Evolutionary conservation across 2,113 vertebrate genomes (phyloP).

Genomic region (Hypocryptadius cinnamomeus): DNA sequence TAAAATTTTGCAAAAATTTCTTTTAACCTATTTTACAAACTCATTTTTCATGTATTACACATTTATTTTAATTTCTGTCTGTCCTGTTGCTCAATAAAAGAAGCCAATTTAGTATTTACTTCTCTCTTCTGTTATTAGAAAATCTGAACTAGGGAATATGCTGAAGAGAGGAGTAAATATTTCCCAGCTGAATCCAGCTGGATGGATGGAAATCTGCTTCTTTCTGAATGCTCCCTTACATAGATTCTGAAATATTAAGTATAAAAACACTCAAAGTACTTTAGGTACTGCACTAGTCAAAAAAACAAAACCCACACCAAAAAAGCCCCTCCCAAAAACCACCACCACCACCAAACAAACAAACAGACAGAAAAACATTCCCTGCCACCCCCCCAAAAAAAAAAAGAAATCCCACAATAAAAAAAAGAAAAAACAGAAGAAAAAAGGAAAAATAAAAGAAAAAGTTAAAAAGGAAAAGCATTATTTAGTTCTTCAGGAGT

Average conservation of each 20-base stretch:
- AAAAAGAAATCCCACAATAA: neutral
- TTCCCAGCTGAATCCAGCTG: neutral
- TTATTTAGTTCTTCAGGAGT: neutral
- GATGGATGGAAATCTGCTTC: neutral
- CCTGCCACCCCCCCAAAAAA: accelerated
- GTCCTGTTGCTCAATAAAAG: neutral
- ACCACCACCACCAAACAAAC: neutral
- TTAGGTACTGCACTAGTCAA: neutral
- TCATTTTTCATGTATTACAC: neutral
- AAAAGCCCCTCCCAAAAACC: neutral
- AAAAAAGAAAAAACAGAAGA: neutral
- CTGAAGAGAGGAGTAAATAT: neutral
- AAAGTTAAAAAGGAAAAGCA: neutral
- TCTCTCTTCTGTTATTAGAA: neutral
- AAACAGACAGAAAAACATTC: neutral
- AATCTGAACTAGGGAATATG: neutral
- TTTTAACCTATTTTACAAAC: neutral
- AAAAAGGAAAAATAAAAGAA: neutral
- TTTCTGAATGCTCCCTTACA: neutral
- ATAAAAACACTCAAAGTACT: neutral
- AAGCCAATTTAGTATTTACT: neutral
- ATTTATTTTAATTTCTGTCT: neutral
- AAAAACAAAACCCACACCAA: neutral
- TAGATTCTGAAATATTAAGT: neutral
- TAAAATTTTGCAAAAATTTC: neutral